phyloP scores from a whole-genome alignment of 92 coral and sea anemone genomes.

The Isaurus tuberculatus region DNA sequence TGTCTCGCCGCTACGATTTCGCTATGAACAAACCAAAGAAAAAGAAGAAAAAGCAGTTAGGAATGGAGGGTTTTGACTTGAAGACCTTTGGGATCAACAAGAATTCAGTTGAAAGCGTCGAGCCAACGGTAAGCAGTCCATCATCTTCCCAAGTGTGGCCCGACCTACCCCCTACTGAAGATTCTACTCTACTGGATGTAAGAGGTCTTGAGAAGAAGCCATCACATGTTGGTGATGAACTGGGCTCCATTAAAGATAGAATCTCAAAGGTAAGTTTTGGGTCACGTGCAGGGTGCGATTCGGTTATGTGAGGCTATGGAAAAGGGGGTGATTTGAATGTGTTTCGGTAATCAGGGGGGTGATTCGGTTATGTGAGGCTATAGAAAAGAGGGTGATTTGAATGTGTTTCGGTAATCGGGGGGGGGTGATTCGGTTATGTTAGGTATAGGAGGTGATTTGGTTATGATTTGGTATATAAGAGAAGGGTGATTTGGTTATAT shows the following conservation, averaged over 20 bases:
- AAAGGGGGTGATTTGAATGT: neutral
- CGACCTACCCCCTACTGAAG: constrained; percentile 38
- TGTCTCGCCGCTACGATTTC: constrained; percentile 78
- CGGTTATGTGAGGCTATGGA: too few species aligned
- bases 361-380: neutral
- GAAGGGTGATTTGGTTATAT: too few species aligned
- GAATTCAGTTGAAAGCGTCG: constrained; percentile 3
- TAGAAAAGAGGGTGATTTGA: neutral
- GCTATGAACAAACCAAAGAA: constrained; percentile 71
- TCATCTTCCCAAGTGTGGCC: constrained; percentile 53
- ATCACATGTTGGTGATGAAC: constrained; percentile 69
- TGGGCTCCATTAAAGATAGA: constrained; percentile 80
- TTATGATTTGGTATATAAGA: too few species aligned
- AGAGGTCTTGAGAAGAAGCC: constrained; percentile 69
- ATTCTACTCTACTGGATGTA: constrained; percentile 49
- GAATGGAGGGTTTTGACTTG: constrained; percentile 45
- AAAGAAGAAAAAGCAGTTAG: constrained; percentile 24
- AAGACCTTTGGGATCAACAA: constrained; percentile 45
- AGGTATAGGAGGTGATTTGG: neutral
- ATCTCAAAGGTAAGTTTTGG: constrained; percentile 67
- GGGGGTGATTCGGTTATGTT: neutral
- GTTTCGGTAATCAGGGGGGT: too few species aligned
- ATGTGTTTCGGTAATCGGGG: too few species aligned
- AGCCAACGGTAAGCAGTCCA: constrained; percentile 11
- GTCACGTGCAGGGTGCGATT: neutral